phyloP scores from a whole-genome alignment of 2,113 vertebrate species.

The Zingel zingel region DNA sequence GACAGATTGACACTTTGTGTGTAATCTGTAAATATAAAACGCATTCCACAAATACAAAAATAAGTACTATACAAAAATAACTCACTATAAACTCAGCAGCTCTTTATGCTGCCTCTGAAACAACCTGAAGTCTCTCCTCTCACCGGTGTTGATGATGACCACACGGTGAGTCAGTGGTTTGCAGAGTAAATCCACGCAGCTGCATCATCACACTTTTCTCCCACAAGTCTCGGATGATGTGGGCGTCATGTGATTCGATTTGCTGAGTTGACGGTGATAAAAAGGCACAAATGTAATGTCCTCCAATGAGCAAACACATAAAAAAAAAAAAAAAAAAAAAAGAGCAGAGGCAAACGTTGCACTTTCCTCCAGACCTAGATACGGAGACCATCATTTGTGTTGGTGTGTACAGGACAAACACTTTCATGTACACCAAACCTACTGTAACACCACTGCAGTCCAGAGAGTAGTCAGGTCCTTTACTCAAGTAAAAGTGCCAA shows the following conservation, averaged over 20 bases:
- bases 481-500: not conserved
- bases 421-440: not conserved
- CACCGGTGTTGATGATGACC: slow-evolving; percentile 18
- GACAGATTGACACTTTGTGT: too few species aligned
- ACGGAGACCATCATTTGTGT: slow-evolving; percentile 12
- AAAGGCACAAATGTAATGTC: slow-evolving; percentile 49
- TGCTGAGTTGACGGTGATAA: slow-evolving; percentile 63
- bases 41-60: too few species aligned
- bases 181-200: slow-evolving; percentile 64
- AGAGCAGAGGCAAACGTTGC: slow-evolving; percentile 13
- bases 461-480: not conserved
- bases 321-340: not conserved
- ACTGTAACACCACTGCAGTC: not conserved
- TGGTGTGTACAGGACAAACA: not conserved
- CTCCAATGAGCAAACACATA: slow-evolving; percentile 49
- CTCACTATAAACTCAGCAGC: not conserved
- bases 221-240: slow-evolving; percentile 72
- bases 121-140: slow-evolving; percentile 10
- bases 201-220: slow-evolving; percentile 68
- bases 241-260: slow-evolving; percentile 77
- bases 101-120: slow-evolving; percentile 4
- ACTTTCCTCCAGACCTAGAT: slow-evolving; percentile 15
- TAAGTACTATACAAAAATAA: too few species aligned
- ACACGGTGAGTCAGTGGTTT: slow-evolving; percentile 4
- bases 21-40: too few species aligned